phyloP scores from a whole-genome alignment of 2,888 invertebrate species.

The Phengaris alcon region DNA sequence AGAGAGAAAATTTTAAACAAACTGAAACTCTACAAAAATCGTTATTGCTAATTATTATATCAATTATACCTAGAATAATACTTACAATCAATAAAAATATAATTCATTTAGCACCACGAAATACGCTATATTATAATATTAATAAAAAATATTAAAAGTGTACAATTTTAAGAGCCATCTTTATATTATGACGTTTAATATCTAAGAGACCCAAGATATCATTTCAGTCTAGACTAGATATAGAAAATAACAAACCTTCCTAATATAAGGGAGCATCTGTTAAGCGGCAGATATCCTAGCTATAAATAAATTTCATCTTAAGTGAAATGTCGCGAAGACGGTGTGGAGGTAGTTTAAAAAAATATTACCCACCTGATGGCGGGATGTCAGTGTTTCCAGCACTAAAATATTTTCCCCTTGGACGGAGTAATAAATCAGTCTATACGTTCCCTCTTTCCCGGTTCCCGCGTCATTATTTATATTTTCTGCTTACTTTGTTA shows the following conservation, averaged over 20 bases:
- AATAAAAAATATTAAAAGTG: too few species aligned
- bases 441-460: conserved; percentile 26
- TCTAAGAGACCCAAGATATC: neutral
- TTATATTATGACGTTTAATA: neutral
- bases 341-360: conserved; percentile 15
- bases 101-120: too few species aligned
- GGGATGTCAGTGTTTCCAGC: conserved; percentile 7
- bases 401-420: conserved; percentile 24
- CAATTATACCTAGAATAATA: too few species aligned
- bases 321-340: conserved; percentile 11
- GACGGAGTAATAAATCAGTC: conserved; percentile 28
- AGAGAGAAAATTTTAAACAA: too few species aligned
- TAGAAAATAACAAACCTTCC: conserved; percentile 20
- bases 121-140: too few species aligned
- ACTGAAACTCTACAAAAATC: too few species aligned
- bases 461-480: conserved; percentile 28
- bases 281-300: neutral
- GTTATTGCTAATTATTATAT: too few species aligned
- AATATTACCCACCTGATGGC: conserved; percentile 23
- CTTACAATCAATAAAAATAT: too few species aligned
- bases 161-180: neutral
- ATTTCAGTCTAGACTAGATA: conserved; percentile 21
- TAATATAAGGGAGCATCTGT: conserved; percentile 22
- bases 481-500: conserved; percentile 31
- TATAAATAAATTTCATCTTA: conserved; percentile 8